phyloP scores from a whole-genome alignment of 2,797 vertebrate species.

The Labeo calbasu region DNA sequence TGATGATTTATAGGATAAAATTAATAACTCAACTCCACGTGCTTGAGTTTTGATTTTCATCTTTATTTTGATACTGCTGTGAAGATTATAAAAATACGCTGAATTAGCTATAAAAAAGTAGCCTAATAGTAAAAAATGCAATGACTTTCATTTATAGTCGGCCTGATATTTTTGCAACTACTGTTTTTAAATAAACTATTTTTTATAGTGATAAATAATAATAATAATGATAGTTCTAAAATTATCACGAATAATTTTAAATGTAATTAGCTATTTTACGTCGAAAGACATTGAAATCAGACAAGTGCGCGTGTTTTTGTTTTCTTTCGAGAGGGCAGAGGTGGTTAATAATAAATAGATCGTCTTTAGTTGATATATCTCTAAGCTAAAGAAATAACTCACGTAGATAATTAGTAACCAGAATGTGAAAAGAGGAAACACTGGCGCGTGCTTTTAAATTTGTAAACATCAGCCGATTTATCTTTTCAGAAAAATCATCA shows the following conservation, averaged over 20 bases:
- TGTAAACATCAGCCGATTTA: constrained; percentile 65
- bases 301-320: constrained; percentile 42
- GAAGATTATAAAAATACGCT: constrained; percentile 48
- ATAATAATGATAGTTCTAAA: constrained; percentile 1
- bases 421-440: constrained; percentile 66
- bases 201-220: background rate
- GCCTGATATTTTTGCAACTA: background rate
- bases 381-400: constrained; percentile 77
- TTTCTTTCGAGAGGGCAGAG: constrained; percentile 55
- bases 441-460: constrained; percentile 77
- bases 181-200: background rate
- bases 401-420: constrained; percentile 82
- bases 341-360: constrained; percentile 80
- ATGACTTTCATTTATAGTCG: background rate
- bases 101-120: background rate
- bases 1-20: constrained; percentile 99
- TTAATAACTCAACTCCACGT: constrained; percentile 94
- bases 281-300: background rate
- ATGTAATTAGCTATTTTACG: background rate
- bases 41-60: constrained; percentile 80
- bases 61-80: constrained; percentile 52
- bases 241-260: background rate
- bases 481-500: background rate
- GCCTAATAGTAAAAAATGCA: background rate
- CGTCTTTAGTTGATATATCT: constrained; percentile 75